Evolutionary conservation across 1,140 invertebrate species (phyloP), one percentile per base, ranked within the genome.

Genomic region (Pemphigus obesinymphae): DNA sequence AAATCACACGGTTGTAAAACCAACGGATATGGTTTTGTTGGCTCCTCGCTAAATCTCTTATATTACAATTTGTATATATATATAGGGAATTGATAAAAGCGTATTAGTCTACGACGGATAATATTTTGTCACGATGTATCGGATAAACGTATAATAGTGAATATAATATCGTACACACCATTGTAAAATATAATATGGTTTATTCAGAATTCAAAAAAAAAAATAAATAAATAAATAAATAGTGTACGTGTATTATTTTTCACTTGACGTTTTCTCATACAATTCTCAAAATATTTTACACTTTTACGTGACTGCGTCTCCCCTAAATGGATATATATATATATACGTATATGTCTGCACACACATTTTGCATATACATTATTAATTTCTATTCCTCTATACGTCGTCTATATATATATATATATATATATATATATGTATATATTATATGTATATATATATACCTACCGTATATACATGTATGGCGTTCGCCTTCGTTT

Each of bases 281-380:
- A 58, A 76, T 76, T 76, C 6, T 6, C 23, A 58, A 76, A n/a
- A n/a, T n/a, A n/a, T n/a, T n/a, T n/a, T n/a, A n/a, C 20, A n/a
- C n/a, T 76, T 50, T 15, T n/a, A 58, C 34, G 73, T 40, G 45
- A 48, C 29, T 5, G 17, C 31, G 20, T 23, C 13, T 23, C 10
- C 50, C 31, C 31, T 58, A 15, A 45, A 45, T 45, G 13, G 3
- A 45, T 45, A 45, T 0, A 8, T 15, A 40, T 26, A 15, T 23
- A 34, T 6, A 63, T 58, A 61, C 55, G 2, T 10, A 37, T 20
- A n/a, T n/a, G n/a, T n/a, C n/a, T n/a, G 17, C 48, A 58, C 53
- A 34, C 48, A 55, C 20, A 37, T 76, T 31, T 76, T 58, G 50
- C 73, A 37, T 43, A 58, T 58, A 37, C 31, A 76, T 53, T 76